Conservation (phyloP, 2,113 vertebrate species). For the Noctilio leporinus region DNA sequence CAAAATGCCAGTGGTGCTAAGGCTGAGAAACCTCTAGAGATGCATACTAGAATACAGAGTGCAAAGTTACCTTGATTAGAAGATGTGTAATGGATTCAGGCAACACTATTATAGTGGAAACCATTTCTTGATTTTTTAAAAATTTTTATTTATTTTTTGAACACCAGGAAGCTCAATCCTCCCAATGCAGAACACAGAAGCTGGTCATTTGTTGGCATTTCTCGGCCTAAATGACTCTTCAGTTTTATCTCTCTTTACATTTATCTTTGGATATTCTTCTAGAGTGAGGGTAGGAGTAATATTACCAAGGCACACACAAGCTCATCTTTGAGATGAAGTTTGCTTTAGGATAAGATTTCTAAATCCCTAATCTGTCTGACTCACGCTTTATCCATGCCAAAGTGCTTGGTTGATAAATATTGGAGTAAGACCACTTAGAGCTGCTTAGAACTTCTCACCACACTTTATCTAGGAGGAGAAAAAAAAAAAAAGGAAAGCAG, state of each 20-base stretch:
- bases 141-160: background rate
- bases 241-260: constrained; percentile 7
- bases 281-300: background rate
- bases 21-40: background rate
- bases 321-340: constrained; percentile 40
- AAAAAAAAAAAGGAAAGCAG: background rate
- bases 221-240: background rate
- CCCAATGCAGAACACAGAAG: background rate
- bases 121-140: background rate
- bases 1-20: rapidly evolving
- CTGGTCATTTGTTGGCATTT: background rate
- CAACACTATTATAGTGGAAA: background rate
- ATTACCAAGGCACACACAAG: background rate
- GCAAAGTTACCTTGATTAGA: background rate
- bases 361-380: constrained; percentile 16
- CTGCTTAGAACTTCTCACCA: background rate
- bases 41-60: rapidly evolving
- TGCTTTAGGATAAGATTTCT: constrained; percentile 54
- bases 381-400: constrained; percentile 36
- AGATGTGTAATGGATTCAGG: background rate
- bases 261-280: background rate
- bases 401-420: constrained; percentile 47
- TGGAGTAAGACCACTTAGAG: constrained; percentile 21
- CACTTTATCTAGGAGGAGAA: background rate
- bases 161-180: background rate